A percentile compares a stretch with the other conserved stretches of the same genome.
These are phyloP conservation scores for Sapajus apella DNA, from an alignment of 2,113 vertebrate genomes.

Conservation along the genomic window DNA sequence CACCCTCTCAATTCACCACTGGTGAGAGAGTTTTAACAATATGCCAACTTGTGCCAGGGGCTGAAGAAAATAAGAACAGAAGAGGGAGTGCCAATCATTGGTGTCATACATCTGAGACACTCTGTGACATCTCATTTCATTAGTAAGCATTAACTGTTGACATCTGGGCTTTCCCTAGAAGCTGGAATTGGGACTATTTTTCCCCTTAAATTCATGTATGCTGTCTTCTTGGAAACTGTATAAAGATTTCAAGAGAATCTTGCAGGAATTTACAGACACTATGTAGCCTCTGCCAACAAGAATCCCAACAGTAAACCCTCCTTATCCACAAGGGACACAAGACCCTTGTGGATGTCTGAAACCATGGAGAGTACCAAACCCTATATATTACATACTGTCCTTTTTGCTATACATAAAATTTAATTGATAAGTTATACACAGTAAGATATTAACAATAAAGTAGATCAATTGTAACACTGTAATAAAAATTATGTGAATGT, in stretches of 20 bases:
- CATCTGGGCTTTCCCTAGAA: not conserved
- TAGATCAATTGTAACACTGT: not conserved
- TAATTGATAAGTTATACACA: not conserved
- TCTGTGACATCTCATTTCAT: not conserved
- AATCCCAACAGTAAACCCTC: not conserved
- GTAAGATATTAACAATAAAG: not conserved
- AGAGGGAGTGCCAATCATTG: not conserved
- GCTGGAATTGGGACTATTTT: not conserved
- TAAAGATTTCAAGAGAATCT: not conserved
- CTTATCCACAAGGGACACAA: not conserved
- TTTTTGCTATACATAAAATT: not conserved
- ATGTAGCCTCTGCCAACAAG: not conserved
- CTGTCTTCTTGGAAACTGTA: not conserved
- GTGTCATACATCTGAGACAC: not conserved
- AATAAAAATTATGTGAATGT: not conserved
- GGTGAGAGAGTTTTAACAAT: not conserved
- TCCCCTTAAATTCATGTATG: not conserved
- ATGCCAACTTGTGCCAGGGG: not conserved
- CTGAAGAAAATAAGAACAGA: not conserved
- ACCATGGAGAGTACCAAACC: not conserved
- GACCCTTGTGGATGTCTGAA: not conserved
- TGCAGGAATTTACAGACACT: not conserved
- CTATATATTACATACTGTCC: not conserved
- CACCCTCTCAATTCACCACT: not conserved
- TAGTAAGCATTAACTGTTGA: not conserved